Evolutionary conservation across 2,888 invertebrate genomes (phyloP), one percentile per base, ranked within the genome.

Genomic region (Drosophila lacicola): DNA sequence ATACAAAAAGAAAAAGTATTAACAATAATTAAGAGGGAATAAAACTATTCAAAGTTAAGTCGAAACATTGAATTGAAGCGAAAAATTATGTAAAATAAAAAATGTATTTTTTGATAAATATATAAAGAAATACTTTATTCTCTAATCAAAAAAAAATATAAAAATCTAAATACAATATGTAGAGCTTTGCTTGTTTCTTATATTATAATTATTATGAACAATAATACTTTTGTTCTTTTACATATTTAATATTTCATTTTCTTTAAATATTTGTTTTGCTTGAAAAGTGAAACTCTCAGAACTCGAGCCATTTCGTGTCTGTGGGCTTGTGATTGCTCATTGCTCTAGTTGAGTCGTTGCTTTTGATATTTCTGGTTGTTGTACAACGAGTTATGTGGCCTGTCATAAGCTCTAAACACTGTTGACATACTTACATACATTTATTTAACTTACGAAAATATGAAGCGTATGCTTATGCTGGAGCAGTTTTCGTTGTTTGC

Each of bases 351-450:
- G 49, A 53, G 64, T 51, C 37, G 25, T 34, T n/a, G 42, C 41
- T 57, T 29, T 29, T 49, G 8, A 42, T 47, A 33, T 56, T 39
- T 63, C 46, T 64, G 63, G 57, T 58, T 61, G 65, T 54, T 55
- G 76, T 72, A 64, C 56, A 74, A 65, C 72, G 83, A 74, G 80
- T 77, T 72, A 55, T 70, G 67, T 69, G 55, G 73, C 49, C 68
- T 70, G 82, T 72, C 85, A 81, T 68, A 62, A 70, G 73, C 70
- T 51, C 39, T 33, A 57, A 79, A 53, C 69, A 68, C 62, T 42
- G 70, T 68, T 83, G 88, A 83, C 88, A 83, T 46, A 83, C 72
- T 86, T 83, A 46, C 88, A 88, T 86, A 62, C 80, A 88, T 80
- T 74, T 73, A 80, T 67, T 72, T 72, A 41, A 80, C 71, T 60